phyloP scores from a whole-genome alignment of 2,113 vertebrate species.

The Takifugu flavidus region DNA sequence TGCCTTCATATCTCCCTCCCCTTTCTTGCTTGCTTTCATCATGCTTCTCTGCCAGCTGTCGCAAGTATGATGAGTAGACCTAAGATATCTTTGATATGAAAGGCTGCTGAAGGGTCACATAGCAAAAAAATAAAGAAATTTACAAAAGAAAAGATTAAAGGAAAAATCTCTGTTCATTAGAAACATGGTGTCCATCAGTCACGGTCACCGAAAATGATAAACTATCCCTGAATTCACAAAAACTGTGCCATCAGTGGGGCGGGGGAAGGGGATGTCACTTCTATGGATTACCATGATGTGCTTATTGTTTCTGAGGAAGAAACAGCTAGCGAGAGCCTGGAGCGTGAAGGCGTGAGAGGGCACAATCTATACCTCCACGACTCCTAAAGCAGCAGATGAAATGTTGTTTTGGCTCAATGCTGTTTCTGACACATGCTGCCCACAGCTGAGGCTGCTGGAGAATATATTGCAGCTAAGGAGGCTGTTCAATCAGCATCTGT shows the following conservation, averaged over 20 bases:
- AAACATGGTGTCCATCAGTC: conserved; percentile 33
- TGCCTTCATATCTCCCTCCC: conserved; percentile 25
- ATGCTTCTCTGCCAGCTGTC: conserved; percentile 57
- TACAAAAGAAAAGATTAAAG: conserved; percentile 21
- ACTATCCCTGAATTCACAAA: conserved; percentile 58
- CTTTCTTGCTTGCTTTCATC: conserved; percentile 58
- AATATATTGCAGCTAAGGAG: conserved; percentile 47
- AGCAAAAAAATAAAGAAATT: conserved; percentile 33
- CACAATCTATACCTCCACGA: conserved; percentile 51
- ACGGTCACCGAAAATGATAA: conserved; percentile 48
- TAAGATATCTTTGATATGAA: conserved; percentile 62
- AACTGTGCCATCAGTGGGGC: conserved; percentile 44
- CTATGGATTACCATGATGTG: conserved; percentile 55
- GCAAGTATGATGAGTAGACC: conserved; percentile 65
- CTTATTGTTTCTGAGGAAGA: conserved; percentile 22
- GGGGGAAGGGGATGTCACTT: conserved; percentile 30
- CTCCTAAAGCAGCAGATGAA: conserved; percentile 51
- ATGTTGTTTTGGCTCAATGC: conserved; percentile 52
- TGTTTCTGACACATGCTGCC: conserved; percentile 56
- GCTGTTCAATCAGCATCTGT: conserved; percentile 42
- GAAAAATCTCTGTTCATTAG: conserved; percentile 57
- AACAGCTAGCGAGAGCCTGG: conserved; percentile 19
- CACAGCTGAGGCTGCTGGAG: conserved; percentile 46
- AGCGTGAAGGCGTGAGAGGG: conserved; percentile 27
- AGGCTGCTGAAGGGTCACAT: conserved; percentile 49